Evolutionary conservation across 2,797 vertebrate species (phyloP).

Genomic region (Paramormyrops hopkinsi): DNA sequence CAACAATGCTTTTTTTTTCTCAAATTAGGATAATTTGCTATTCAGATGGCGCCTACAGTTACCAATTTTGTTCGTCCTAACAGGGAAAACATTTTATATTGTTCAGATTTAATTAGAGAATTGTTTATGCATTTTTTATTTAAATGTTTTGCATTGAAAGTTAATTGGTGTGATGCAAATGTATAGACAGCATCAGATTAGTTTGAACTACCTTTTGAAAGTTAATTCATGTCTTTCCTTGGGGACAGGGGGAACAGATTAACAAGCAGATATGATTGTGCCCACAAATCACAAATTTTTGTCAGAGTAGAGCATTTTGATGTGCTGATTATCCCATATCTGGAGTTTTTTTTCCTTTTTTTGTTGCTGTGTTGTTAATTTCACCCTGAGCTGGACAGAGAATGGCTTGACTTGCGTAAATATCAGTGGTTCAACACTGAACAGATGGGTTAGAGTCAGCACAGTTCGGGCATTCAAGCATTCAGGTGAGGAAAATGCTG

Average conservation of each 20-base stretch:
- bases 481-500: conserved; percentile 6
- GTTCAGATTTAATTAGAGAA: neutral
- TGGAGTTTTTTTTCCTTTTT: neutral
- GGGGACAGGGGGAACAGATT: neutral
- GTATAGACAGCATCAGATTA: neutral
- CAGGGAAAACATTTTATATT: neutral
- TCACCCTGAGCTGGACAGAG: conserved; percentile 11
- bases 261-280: neutral
- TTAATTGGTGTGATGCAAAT: neutral
- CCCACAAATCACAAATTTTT: neutral
- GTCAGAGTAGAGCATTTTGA: neutral
- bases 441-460: conserved; percentile 1
- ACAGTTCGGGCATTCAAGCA: neutral
- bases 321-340: neutral
- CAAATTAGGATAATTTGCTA: neutral
- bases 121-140: neutral
- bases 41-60: neutral
- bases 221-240: neutral
- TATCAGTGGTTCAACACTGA: neutral
- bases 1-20: no score
- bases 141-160: neutral
- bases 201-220: neutral
- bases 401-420: conserved; percentile 13
- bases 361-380: conserved; percentile 8
- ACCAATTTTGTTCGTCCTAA: neutral